Conservation (phyloP, 2,113 vertebrate genomes). For the Abramis brama region DNA sequence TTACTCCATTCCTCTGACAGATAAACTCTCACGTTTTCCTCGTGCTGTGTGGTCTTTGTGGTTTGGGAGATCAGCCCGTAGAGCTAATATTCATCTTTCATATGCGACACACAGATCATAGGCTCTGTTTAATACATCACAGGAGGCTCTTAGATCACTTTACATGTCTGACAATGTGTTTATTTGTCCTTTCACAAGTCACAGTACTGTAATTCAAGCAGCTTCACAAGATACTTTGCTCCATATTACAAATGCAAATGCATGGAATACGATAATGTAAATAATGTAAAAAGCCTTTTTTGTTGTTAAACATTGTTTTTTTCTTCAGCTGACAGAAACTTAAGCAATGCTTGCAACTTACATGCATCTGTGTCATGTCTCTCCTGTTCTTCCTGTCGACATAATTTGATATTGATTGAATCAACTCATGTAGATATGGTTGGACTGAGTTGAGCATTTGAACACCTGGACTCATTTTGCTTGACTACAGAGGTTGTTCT, state of each 20-base stretch:
- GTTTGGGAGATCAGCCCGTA: conserved; percentile 16
- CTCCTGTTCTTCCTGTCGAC: neutral
- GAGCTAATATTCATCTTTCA: conserved; percentile 19
- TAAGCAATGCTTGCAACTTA: neutral
- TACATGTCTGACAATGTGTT: conserved; percentile 28
- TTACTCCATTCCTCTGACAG: conserved; percentile 40
- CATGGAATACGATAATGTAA: neutral
- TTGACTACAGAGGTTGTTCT: neutral
- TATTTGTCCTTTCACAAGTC: neutral
- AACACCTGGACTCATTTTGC: conserved; percentile 18
- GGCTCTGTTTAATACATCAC: neutral
- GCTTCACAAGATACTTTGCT: neutral
- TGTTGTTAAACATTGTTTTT: neutral
- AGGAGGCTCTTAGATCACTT: conserved; percentile 9
- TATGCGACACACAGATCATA: neutral
- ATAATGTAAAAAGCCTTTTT: neutral
- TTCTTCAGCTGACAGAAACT: neutral
- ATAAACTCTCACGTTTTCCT: conserved; percentile 21
- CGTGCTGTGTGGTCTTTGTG: conserved; percentile 52
- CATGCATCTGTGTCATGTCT: neutral
- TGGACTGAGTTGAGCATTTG: neutral
- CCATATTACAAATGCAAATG: neutral
- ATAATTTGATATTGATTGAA: neutral
- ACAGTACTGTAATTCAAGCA: neutral
- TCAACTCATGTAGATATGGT: neutral